These are phyloP conservation scores for Masnerella sp. DNA, from an alignment of 2,888 invertebrate species.

Conservation along the genomic window DNA sequence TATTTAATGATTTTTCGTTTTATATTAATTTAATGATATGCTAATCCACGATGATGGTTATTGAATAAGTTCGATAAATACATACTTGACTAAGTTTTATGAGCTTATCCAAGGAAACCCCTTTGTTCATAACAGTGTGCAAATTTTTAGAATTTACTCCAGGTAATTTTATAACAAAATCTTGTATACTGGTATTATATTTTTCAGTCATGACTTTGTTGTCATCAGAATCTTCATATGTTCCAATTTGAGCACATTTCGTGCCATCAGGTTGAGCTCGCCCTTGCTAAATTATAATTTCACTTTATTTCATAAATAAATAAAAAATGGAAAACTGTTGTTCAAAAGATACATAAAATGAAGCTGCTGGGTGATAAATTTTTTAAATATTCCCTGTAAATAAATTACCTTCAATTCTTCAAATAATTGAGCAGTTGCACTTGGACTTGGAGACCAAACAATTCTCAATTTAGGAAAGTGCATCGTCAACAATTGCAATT, in stretches of 20 bases:
- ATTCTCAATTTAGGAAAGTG: conserved; percentile 95
- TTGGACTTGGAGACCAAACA: conserved; percentile 98
- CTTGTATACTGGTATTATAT: conserved; percentile 86
- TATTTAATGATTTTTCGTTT: too few species aligned
- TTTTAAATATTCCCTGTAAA: too few species aligned
- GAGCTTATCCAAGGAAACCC: conserved; percentile 83
- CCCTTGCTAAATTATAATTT: conserved; percentile 81
- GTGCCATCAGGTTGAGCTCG: conserved; percentile 88
- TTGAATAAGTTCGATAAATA: too few species aligned
- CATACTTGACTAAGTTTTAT: conserved; percentile 80
- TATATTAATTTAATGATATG: too few species aligned
- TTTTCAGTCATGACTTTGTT: conserved; percentile 79
- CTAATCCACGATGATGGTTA: too few species aligned
- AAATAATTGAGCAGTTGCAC: conserved; percentile 96
- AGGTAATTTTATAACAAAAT: conserved; percentile 91
- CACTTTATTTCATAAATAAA: conserved; percentile 8
- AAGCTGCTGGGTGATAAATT: too few species aligned
- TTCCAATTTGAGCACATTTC: conserved; percentile 85
- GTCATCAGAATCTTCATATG: conserved; percentile 81
- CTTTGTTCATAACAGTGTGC: conserved; percentile 85
- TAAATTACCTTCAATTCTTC: conserved; percentile 92
- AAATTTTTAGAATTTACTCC: conserved; percentile 94
- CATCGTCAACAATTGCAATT: conserved; percentile 93
- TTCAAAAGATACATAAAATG: too few species aligned
- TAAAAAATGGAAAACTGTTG: too few species aligned